phyloP scores from a whole-genome alignment of 2,797 vertebrate genomes.

The Amphiprion clarkii region DNA sequence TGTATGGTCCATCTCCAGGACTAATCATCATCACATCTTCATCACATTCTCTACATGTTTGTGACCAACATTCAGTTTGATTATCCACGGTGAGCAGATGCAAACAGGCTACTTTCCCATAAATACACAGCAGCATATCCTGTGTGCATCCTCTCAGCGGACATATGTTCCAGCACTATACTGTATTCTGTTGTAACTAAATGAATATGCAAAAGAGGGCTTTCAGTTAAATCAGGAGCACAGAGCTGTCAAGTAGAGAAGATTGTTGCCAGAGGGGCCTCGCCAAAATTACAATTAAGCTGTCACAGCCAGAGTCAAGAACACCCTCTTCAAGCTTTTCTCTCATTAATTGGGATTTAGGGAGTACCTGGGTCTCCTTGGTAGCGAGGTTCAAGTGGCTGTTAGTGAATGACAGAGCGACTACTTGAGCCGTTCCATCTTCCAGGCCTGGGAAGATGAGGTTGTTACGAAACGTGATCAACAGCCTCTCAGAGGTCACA shows the following conservation, averaged over 20 bases:
- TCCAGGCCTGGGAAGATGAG: conserved; percentile 78
- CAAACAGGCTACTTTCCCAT: conserved; percentile 13
- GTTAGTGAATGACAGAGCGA: conserved; percentile 83
- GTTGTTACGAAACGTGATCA: conserved; percentile 87
- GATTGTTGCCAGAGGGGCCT: conserved; percentile 84
- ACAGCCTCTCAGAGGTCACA: conserved; percentile 83
- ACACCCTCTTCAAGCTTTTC: conserved; percentile 84
- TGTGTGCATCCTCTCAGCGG: conserved; percentile 36
- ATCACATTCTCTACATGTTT: conserved; percentile 7
- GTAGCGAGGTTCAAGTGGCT: conserved; percentile 85
- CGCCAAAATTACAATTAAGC: conserved; percentile 87
- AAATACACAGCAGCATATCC: conserved; percentile 22
- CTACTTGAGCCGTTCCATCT: conserved; percentile 76
- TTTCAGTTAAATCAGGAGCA: conserved; percentile 79
- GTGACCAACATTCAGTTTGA: conserved; percentile 26
- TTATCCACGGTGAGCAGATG: conserved; percentile 19
- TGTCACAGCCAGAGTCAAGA: conserved; percentile 86
- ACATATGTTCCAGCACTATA: conserved; percentile 51
- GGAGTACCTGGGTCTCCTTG: conserved; percentile 85
- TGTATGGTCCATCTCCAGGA: no score
- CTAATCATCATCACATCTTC: background rate
- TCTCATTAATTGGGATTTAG: conserved; percentile 88
- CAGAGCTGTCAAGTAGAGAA: conserved; percentile 77
- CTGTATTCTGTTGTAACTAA: conserved; percentile 53
- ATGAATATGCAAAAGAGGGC: conserved; percentile 79